Percentiles rank a stretch among this genome's conserved stretches.
Conservation (phyloP, 1,140 invertebrate species). For the Nilaparvata lugens region DNA sequence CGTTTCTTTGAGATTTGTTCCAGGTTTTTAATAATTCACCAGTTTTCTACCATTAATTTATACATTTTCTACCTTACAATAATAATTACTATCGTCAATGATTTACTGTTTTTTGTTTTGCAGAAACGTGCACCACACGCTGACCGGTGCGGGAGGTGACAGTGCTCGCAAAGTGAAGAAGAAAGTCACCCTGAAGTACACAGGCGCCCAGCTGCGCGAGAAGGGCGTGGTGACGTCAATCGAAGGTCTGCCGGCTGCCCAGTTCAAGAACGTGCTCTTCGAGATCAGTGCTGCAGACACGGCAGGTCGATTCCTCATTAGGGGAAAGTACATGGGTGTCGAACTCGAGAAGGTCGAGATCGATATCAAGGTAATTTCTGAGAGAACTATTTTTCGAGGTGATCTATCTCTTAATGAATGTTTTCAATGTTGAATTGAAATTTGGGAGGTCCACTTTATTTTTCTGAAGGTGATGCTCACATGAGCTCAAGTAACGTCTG, state of each 20-base stretch:
- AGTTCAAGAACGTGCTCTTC: constrained; percentile 70
- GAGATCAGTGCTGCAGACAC: constrained; percentile 61
- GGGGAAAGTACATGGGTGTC: constrained; percentile 72
- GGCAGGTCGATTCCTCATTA: constrained; percentile 59
- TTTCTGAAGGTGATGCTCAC: too few relatives aligned
- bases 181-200: constrained; percentile 57
- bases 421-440: too few relatives aligned
- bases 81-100: background rate
- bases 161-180: constrained; percentile 41
- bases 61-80: background rate
- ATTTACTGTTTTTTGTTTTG: constrained; percentile 22
- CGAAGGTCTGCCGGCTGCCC: constrained; percentile 51
- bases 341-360: constrained; percentile 67
- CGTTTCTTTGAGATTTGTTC: too few relatives aligned
- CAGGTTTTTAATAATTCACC: background rate
- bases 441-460: too few relatives aligned
- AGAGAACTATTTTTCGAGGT: background rate
- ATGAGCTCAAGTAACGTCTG: too few relatives aligned
- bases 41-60: background rate
- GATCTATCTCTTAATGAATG: too few relatives aligned
- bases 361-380: constrained; percentile 47
- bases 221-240: constrained; percentile 66
- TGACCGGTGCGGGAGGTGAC: background rate
- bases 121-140: constrained; percentile 38
- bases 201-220: constrained; percentile 59